A percentile compares a stretch with the other conserved stretches of the same genome.
Conservation (phyloP, 37 sponge, comb jelly and placozoan genomes). For the Eunapius fragilis region DNA sequence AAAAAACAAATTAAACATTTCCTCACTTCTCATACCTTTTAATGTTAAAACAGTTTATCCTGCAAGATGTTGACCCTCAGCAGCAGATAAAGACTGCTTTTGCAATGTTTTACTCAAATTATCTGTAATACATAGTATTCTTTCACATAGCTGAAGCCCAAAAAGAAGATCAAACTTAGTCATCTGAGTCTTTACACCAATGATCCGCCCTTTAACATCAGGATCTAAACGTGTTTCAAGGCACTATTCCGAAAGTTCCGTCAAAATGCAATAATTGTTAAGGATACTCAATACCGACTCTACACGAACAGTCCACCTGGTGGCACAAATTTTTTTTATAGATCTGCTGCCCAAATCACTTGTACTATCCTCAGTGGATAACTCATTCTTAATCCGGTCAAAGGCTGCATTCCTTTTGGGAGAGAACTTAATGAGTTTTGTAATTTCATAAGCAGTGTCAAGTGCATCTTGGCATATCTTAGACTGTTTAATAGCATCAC, state of each 20-base stretch:
- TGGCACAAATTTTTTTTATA: conserved; percentile 54
- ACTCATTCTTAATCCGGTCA: conserved; percentile 45
- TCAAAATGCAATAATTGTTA: conserved; percentile 33
- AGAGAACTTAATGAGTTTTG: conserved; percentile 54
- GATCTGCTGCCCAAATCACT: conserved; percentile 20
- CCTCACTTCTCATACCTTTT: conserved; percentile 54
- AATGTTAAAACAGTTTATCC: conserved; percentile 48
- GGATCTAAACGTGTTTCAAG: conserved; percentile 48
- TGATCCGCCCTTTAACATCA: conserved; percentile 71
- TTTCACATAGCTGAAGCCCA: conserved; percentile 72
- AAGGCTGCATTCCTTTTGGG: conserved; percentile 66
- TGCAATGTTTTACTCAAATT: conserved; percentile 69
- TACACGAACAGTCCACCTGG: conserved; percentile 52
- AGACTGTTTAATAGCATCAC: conserved; percentile 52
- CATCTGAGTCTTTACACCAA: conserved; percentile 67
- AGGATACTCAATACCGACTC: conserved; percentile 38
- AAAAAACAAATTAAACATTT: background rate
- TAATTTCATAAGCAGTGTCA: conserved; percentile 49
- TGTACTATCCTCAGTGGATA: conserved; percentile 13
- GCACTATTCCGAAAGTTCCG: conserved; percentile 65
- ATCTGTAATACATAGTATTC: conserved; percentile 63
- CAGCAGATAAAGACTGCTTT: conserved; percentile 61
- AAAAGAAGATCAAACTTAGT: conserved; percentile 48
- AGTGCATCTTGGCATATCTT: conserved; percentile 59
- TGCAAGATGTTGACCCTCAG: conserved; percentile 65